A percentile compares a stretch with the other conserved stretches of the same genome.
Evolutionary conservation across 2,888 invertebrate species (phyloP).

Genomic region (Dicycla oo): DNA sequence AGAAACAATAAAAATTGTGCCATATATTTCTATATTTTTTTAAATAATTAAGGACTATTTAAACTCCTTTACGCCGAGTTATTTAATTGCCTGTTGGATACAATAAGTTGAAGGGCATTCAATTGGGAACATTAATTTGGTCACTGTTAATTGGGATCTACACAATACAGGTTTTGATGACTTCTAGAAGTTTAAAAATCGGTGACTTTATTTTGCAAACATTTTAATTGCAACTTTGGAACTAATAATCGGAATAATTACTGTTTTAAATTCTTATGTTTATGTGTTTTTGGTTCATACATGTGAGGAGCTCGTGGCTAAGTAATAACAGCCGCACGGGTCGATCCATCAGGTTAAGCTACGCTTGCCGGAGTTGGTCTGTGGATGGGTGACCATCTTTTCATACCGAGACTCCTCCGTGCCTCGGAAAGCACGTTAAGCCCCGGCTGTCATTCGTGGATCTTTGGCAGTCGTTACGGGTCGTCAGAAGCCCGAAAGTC

Average conservation of each 20-base stretch:
- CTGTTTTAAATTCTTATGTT: slow-evolving; percentile 18
- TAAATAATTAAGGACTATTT: neutral
- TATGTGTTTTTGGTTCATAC: slow-evolving; percentile 20
- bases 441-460: too few relatives aligned
- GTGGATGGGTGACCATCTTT: too few relatives aligned
- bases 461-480: too few relatives aligned
- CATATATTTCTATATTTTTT: neutral
- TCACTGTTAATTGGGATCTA: neutral
- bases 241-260: slow-evolving; percentile 26
- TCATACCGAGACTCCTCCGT: too few relatives aligned
- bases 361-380: too few relatives aligned
- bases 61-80: neutral
- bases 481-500: too few relatives aligned
- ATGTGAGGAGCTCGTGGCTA: too few relatives aligned
- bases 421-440: too few relatives aligned
- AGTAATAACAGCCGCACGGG: too few relatives aligned
- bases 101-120: neutral
- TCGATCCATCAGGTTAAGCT: too few relatives aligned
- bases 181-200: neutral
- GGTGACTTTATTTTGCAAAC: slow-evolving; percentile 16
- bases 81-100: neutral
- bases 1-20: neutral
- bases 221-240: slow-evolving; percentile 51
- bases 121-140: neutral
- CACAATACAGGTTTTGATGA: neutral